Percentiles rank a stretch among this genome's conserved stretches.
Evolutionary conservation across 2,113 vertebrate genomes (phyloP).

Genomic region (Macroglossus sobrinus): DNA sequence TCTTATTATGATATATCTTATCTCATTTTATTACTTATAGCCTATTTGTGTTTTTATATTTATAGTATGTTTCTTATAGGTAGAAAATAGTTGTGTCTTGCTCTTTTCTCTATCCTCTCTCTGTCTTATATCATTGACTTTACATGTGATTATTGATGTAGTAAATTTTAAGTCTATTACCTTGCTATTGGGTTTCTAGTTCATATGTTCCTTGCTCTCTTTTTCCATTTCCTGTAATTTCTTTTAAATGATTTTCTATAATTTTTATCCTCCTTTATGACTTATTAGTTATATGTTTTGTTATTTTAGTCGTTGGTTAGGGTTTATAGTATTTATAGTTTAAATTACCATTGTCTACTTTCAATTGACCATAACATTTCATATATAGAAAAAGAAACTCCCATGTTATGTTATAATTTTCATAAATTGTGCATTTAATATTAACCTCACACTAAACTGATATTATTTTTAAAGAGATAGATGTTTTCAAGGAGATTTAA

Average conservation of each 20-base stretch:
- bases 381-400: background rate
- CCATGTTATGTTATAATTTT: background rate
- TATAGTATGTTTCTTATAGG: background rate
- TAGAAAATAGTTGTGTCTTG: background rate
- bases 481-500: background rate
- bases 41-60: background rate
- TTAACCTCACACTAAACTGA: background rate
- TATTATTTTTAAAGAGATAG: background rate
- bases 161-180: background rate
- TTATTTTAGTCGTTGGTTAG: background rate
- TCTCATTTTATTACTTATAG: background rate
- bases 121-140: background rate
- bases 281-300: background rate
- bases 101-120: background rate
- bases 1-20: background rate
- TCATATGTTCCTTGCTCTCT: background rate
- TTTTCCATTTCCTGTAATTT: background rate
- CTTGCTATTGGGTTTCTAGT: background rate
- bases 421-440: background rate
- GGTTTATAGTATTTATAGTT: background rate
- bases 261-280: background rate
- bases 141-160: background rate
- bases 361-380: background rate
- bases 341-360: background rate
- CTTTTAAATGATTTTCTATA: background rate